Percentiles rank a stretch among this genome's conserved stretches.
These are phyloP conservation scores for Caranx ignobilis DNA, from an alignment of 2,113 vertebrate genomes.

Conservation along the genomic window DNA sequence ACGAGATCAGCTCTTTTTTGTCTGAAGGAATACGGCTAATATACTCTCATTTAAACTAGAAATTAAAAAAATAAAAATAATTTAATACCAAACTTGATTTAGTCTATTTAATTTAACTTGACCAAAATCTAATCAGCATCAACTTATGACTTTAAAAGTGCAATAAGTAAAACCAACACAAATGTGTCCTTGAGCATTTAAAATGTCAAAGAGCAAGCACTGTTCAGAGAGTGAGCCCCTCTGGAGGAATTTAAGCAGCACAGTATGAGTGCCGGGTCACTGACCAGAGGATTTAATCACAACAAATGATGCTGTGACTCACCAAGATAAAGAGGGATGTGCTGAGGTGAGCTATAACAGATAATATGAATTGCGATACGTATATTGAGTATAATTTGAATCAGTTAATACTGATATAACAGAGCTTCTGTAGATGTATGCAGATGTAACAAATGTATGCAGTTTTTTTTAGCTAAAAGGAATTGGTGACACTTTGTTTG, in stretches of 20 bases:
- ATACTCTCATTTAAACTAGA: constrained; percentile 1
- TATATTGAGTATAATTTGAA: background rate
- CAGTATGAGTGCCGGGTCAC: constrained; percentile 37
- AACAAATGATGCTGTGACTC: constrained; percentile 37
- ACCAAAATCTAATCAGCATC: constrained; percentile 44
- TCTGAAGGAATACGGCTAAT: constrained; percentile 4
- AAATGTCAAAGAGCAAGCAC: constrained; percentile 26
- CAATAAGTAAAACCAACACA: constrained; percentile 34
- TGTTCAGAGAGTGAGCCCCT: constrained; percentile 41
- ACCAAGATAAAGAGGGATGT: background rate
- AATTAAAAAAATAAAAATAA: background rate
- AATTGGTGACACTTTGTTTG: background rate
- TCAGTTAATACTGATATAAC: background rate
- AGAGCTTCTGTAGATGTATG: no score
- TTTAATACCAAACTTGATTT: constrained; percentile 24
- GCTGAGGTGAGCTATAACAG: background rate
- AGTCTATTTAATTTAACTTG: constrained; percentile 35
- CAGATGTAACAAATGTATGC: background rate
- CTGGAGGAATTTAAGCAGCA: constrained; percentile 37
- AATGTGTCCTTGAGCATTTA: constrained; percentile 36
- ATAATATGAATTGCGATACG: constrained; percentile 12
- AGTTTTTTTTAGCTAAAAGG: background rate
- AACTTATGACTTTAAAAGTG: constrained; percentile 18
- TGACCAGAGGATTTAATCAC: constrained; percentile 40
- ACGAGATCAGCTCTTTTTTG: constrained; percentile 4